Base-by-base conservation (phyloP, 2,113 vertebrate species). In the Tricholaema leucomelas region DNA sequence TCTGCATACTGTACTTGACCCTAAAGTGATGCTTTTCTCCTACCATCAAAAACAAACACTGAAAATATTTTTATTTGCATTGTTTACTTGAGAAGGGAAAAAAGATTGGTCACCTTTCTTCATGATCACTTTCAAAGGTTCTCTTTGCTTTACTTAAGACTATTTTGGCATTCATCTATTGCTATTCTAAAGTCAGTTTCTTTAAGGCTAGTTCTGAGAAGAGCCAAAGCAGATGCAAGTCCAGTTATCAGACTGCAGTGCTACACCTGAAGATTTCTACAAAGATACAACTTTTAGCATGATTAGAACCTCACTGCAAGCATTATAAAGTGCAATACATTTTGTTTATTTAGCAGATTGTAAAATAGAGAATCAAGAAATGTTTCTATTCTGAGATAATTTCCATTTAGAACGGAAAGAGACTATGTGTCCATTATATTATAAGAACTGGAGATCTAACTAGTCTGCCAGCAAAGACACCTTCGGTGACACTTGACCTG, bases 331-430 rank as follows among this genome's bases (percentile, higher is more conserved):
- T 31, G 84, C 87, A 30, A 61, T 86, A 64, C 31, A 1, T 46
- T 83, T 73, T 74, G 55, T 79, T 27, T 78, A 18, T 61, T 94
- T 81, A 76, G 50, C 4, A 16, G 27, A 61, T 44, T 70, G 92
- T 66, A 31, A 91, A 94, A 90, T 75, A 71, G 56, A 87, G 52
- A 19, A 76, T 33, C 79, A 73, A 61, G 55, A 93, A 94, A 65
- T 33, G 60, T 59, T 77, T 14, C 80, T 69, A 20, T 88, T 74
- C 82, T 69, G 58, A 93, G 69, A 36, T 50, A 7, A 91, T 81
- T 93, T 67, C 63, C 12, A 15, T 76, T 69, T 81, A 36, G 60
- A 94, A 76, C 72, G 33, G 81, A 93, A 82, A 64, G 59, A 30
- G n/a, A 90, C 7, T 64, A 17, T 30, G 8, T 40, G 77, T 77